Conservation (phyloP, 2,888 invertebrate species). For the Gari tellinella region DNA sequence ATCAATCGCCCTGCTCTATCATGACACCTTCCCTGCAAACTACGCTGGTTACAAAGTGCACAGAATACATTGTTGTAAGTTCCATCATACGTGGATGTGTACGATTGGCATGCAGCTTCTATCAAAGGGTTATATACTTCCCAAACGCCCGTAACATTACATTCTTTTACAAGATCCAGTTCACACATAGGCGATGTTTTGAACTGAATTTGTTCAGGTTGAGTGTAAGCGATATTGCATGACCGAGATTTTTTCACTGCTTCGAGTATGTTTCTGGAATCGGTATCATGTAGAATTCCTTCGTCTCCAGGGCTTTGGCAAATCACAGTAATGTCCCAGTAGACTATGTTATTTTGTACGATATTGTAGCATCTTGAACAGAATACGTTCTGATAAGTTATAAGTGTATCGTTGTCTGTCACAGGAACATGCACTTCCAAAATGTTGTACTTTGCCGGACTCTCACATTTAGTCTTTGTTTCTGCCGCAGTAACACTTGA, state of each 20-base stretch:
- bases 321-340: neutral
- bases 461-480: neutral
- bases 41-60: too few relatives aligned
- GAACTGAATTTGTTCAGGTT: neutral
- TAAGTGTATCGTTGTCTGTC: neutral
- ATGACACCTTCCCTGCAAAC: too few relatives aligned
- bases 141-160: conserved; percentile 27
- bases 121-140: conserved; percentile 19
- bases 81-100: too few relatives aligned
- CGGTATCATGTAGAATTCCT: neutral
- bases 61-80: too few relatives aligned
- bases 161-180: neutral
- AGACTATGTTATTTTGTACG: neutral
- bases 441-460: neutral
- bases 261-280: neutral
- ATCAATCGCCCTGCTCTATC: too few relatives aligned
- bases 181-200: neutral
- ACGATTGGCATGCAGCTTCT: too few relatives aligned
- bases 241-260: neutral
- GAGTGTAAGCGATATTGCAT: conserved; percentile 6
- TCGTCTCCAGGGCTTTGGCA: neutral
- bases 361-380: conserved; percentile 1
- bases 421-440: neutral
- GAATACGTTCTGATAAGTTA: neutral
- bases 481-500: neutral